Evolutionary conservation across 1,140 invertebrate genomes (phyloP).

Genomic region (Macrotrachela quadricornifera): DNA sequence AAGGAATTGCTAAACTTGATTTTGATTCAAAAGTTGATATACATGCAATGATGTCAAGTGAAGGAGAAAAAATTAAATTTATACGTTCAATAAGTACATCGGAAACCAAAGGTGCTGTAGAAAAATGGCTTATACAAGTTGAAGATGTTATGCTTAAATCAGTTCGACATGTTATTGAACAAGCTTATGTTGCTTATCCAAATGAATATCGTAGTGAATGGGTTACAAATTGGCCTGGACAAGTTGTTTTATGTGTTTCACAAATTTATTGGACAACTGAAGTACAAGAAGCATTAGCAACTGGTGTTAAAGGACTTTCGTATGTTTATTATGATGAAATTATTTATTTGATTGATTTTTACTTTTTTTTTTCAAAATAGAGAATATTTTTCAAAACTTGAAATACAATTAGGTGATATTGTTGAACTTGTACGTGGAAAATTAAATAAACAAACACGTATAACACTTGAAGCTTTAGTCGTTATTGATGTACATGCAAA

Average conservation of each 20-base stretch:
- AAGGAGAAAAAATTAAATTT: slow-evolving; percentile 26
- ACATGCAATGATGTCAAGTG: slow-evolving; percentile 28
- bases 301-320: not conserved
- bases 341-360: not conserved
- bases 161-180: slow-evolving; percentile 22
- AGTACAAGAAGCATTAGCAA: slow-evolving; percentile 19
- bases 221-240: slow-evolving; percentile 31
- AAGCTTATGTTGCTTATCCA: slow-evolving; percentile 19
- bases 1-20: slow-evolving; percentile 30
- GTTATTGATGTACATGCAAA: slow-evolving; percentile 25
- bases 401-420: slow-evolving; percentile 23
- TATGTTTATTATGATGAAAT: slow-evolving; percentile 11
- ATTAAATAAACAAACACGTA: slow-evolving; percentile 26
- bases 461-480: slow-evolving; percentile 28
- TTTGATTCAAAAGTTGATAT: slow-evolving; percentile 29
- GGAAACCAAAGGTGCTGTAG: slow-evolving; percentile 28
- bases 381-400: slow-evolving; percentile 20
- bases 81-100: slow-evolving; percentile 20
- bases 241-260: slow-evolving; percentile 29
- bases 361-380: slow-evolving; percentile 13
- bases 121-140: slow-evolving; percentile 32
- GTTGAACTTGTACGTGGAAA: slow-evolving; percentile 31
- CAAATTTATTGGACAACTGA: slow-evolving; percentile 31
- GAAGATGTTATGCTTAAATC: slow-evolving; percentile 29
- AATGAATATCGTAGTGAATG: slow-evolving; percentile 23